Percentiles rank a stretch among this genome's conserved stretches.
Evolutionary conservation across 2,113 vertebrate genomes (phyloP).

Genomic region (Apteryx owenii): DNA sequence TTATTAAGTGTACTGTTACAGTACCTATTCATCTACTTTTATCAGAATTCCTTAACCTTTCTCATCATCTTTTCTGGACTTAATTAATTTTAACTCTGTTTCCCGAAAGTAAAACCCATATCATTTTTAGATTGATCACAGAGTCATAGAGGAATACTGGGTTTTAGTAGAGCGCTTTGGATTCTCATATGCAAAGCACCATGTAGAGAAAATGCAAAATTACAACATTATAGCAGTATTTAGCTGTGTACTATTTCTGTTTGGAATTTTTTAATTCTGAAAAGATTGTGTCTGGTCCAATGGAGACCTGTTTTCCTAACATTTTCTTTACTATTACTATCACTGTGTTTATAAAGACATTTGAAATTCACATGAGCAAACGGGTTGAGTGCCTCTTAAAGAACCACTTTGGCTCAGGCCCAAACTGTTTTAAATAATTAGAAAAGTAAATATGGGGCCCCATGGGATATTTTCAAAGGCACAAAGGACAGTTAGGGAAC

Average conservation of each 20-base stretch:
- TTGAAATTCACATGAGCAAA: constrained; percentile 21
- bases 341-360: neutral
- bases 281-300: neutral
- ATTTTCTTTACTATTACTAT: neutral
- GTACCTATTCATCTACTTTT: neutral
- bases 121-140: neutral
- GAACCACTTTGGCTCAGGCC: constrained; percentile 4
- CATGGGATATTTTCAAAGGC: constrained; percentile 4
- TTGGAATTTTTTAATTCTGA: neutral
- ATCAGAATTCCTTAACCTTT: neutral
- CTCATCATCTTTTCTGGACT: neutral
- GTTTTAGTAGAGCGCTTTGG: neutral
- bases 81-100: neutral
- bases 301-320: neutral
- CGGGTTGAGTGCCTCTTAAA: constrained; percentile 18
- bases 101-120: neutral
- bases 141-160: neutral
- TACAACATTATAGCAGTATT: neutral
- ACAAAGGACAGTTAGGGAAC: constrained; percentile 16
- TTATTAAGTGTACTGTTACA: neutral
- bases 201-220: neutral
- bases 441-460: constrained; percentile 29
- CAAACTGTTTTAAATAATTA: constrained; percentile 52
- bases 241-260: neutral
- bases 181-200: neutral